Evolutionary conservation across 1,140 invertebrate genomes (phyloP).

Genomic region (Drosophila pachea): DNA sequence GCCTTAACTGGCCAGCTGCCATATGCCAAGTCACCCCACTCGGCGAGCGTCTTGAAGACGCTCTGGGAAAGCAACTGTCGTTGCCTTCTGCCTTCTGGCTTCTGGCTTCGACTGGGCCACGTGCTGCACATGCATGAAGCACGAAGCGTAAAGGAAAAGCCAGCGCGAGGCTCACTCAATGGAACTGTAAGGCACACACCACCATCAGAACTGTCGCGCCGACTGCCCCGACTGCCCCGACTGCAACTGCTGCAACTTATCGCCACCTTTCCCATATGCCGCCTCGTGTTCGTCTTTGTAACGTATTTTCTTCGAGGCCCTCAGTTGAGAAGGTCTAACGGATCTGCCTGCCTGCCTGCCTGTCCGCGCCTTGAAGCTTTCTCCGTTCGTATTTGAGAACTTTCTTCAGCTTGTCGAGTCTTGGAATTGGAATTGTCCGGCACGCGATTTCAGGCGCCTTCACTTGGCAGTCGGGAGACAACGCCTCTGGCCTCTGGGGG

Average conservation of each 20-base stretch:
- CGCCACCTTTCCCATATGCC: slow-evolving; percentile 24
- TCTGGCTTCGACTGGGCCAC: slow-evolving; percentile 15
- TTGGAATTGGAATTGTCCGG: slow-evolving; percentile 1
- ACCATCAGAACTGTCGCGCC: slow-evolving; percentile 20
- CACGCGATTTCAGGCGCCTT: slow-evolving; percentile 50
- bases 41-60: slow-evolving; percentile 67
- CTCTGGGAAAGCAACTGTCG: slow-evolving; percentile 74
- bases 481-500: slow-evolving; percentile 51
- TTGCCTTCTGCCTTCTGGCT: slow-evolving; percentile 13
- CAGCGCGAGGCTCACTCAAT: slow-evolving; percentile 50
- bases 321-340: too few species aligned
- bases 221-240: too few species aligned
- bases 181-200: slow-evolving; percentile 63
- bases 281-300: slow-evolving; percentile 46
- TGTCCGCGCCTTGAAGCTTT: too few species aligned
- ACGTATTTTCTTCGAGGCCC: too few species aligned
- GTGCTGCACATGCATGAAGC: slow-evolving; percentile 34
- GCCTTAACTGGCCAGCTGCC: slow-evolving; percentile 44
- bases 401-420: too few species aligned
- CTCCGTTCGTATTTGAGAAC: too few species aligned
- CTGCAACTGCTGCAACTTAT: slow-evolving; percentile 10
- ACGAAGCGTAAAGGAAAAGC: slow-evolving; percentile 36
- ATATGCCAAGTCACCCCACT: slow-evolving; percentile 62
- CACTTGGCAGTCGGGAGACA: slow-evolving; percentile 19
- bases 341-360: too few species aligned